Evolutionary conservation across 2,888 invertebrate genomes (phyloP).

Genomic region (Herminia tarsipennalis): DNA sequence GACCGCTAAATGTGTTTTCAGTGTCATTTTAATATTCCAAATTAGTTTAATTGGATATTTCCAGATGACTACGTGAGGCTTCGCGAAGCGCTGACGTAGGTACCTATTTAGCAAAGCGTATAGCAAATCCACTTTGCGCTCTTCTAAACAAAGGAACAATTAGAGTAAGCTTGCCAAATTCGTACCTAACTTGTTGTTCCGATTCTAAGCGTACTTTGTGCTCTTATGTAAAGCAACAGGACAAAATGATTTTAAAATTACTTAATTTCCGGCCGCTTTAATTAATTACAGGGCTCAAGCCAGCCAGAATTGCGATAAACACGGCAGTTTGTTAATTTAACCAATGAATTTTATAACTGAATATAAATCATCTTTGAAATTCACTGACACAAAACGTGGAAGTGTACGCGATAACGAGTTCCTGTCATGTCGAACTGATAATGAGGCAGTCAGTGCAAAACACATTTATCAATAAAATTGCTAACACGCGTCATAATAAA

Average conservation of each 20-base stretch:
- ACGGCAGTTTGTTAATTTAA: too few relatives aligned
- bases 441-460: constrained; percentile 41
- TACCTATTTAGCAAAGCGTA: constrained; percentile 10
- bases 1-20: constrained; percentile 1
- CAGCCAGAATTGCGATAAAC: too few relatives aligned
- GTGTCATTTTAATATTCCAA: constrained; percentile 27
- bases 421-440: constrained; percentile 51
- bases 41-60: constrained; percentile 43
- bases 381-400: constrained; percentile 28
- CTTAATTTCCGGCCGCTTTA: too few relatives aligned
- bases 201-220: too few relatives aligned
- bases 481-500: constrained; percentile 22
- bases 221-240: too few relatives aligned
- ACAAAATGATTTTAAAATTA: too few relatives aligned
- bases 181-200: too few relatives aligned
- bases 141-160: neutral
- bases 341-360: too few relatives aligned
- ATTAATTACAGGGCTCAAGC: too few relatives aligned
- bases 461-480: constrained; percentile 41
- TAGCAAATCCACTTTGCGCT: constrained; percentile 2
- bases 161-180: neutral
- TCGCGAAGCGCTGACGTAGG: constrained; percentile 17
- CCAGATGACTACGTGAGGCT: constrained; percentile 28
- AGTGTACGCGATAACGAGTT: constrained; percentile 57
- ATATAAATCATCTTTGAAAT: constrained; percentile 11